Evolutionary conservation across 2,113 vertebrate genomes (phyloP).

Genomic region (Prochilodus magdalenae): DNA sequence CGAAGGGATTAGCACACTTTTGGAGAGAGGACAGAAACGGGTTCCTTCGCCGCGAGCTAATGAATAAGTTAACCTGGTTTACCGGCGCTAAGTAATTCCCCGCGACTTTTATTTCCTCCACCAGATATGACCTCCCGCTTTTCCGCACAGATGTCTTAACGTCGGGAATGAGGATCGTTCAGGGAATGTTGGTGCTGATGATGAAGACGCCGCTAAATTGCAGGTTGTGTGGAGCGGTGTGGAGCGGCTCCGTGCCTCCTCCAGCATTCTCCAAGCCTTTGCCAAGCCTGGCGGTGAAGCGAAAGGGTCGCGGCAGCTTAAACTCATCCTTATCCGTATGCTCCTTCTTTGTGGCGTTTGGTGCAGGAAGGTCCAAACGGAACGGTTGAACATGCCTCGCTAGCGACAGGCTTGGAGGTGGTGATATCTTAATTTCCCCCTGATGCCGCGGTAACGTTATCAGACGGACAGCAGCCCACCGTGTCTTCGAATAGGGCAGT

Average conservation of each 20-base stretch:
- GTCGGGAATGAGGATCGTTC: slow-evolving; percentile 68
- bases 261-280: not conserved
- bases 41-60: slow-evolving; percentile 51
- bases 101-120: slow-evolving; percentile 47
- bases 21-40: slow-evolving; percentile 27
- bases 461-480: no score
- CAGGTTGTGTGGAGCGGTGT: slow-evolving; percentile 58
- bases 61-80: slow-evolving; percentile 60
- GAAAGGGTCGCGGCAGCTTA: not conserved
- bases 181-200: slow-evolving; percentile 66
- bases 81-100: slow-evolving; percentile 40
- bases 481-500: no score
- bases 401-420: no score
- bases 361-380: not conserved
- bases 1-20: slow-evolving; percentile 58
- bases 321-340: not conserved
- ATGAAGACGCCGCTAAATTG: slow-evolving; percentile 65
- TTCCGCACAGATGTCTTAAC: slow-evolving; percentile 55
- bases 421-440: no score
- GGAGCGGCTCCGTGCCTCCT: slow-evolving; percentile 41
- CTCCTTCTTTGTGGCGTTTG: not conserved
- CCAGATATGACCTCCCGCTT: slow-evolving; percentile 37
- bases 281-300: not conserved
- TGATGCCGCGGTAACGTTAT: no score
- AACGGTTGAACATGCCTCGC: not conserved